Conservation (phyloP, 2,113 vertebrate species). For the Hypocryptadius cinnamomeus region DNA sequence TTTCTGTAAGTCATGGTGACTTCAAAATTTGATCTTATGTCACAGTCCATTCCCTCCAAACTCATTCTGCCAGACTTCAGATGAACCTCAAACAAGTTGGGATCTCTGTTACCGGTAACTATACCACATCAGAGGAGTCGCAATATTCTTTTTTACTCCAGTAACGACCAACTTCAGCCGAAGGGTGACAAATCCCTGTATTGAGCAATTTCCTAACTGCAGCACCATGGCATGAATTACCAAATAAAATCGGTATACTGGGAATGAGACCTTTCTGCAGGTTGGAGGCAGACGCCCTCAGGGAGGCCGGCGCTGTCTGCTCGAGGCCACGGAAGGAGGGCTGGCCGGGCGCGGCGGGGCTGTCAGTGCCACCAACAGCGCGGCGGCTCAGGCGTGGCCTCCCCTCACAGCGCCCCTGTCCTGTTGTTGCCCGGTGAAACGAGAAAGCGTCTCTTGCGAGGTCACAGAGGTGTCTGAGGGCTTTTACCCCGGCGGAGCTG, state of each 20-base stretch:
- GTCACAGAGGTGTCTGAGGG: neutral
- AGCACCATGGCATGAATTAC: neutral
- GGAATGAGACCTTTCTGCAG: neutral
- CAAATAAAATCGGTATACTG: fast-evolving
- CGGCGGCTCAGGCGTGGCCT: neutral
- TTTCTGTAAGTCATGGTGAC: neutral
- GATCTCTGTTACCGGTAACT: neutral
- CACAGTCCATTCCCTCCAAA: neutral
- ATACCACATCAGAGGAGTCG: neutral
- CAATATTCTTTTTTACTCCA: neutral
- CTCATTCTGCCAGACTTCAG: neutral
- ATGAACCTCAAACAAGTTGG: neutral
- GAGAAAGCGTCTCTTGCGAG: too few relatives aligned
- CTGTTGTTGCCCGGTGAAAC: fast-evolving
- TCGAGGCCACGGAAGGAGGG: neutral
- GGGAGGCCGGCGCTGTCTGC: neutral
- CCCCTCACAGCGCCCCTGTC: fast-evolving
- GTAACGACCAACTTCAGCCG: neutral
- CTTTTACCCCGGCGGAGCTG: neutral
- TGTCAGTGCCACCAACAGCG: fast-evolving
- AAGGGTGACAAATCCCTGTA: neutral
- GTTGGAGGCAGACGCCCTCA: fast-evolving
- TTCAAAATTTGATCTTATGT: neutral
- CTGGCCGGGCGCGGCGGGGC: neutral
- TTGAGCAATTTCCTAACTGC: neutral